Conservation (phyloP, 2,113 vertebrate species). For the Nycticryphes semicollaris region DNA sequence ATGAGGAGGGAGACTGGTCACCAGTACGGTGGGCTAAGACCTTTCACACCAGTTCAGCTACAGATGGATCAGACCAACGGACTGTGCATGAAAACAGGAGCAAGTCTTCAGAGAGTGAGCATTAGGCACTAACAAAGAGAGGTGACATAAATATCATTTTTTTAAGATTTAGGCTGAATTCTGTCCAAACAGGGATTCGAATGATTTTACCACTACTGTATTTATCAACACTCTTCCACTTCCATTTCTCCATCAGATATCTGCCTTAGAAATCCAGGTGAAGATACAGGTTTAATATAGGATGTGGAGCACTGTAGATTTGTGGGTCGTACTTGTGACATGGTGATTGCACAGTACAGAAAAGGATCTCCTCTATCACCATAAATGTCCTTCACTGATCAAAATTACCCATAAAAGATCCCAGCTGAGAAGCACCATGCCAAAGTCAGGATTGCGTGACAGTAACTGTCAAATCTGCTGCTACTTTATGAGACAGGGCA, state of each 20-base stretch:
- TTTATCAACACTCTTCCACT: background rate
- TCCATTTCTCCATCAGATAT: background rate
- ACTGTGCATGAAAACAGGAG: background rate
- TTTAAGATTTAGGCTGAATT: background rate
- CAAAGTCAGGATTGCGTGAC: background rate
- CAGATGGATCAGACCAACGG: background rate
- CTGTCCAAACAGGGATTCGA: background rate
- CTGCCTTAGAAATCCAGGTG: background rate
- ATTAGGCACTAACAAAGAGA: background rate
- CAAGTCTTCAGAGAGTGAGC: background rate
- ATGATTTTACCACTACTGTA: accelerated
- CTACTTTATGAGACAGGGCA: accelerated
- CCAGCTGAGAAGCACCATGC: background rate
- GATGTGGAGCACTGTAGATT: background rate
- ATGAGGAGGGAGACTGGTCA: background rate
- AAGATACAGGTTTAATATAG: background rate
- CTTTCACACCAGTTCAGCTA: background rate
- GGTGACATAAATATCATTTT: background rate
- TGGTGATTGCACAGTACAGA: background rate
- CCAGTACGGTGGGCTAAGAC: background rate
- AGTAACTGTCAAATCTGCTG: background rate
- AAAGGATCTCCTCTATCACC: background rate
- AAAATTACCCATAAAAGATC: background rate
- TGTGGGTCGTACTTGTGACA: background rate
- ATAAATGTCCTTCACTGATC: background rate